These are phyloP conservation scores for Cinara cedri DNA, from an alignment of 2,888 invertebrate species.

Conservation along the genomic window DNA sequence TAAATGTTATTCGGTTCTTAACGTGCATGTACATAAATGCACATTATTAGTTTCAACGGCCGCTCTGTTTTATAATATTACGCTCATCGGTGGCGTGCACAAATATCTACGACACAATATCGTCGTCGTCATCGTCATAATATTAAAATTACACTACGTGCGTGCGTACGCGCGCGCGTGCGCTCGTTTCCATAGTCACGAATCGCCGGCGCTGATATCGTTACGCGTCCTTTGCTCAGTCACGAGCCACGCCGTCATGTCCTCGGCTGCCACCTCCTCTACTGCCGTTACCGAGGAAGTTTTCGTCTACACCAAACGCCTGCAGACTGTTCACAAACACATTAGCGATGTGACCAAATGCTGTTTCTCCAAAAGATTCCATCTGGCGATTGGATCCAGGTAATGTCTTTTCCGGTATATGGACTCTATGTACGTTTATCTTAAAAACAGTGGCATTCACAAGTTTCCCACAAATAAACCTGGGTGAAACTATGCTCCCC, in stretches of 20 bases:
- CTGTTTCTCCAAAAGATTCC: slow-evolving; percentile 69
- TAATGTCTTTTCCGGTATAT: too few species aligned
- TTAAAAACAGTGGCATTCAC: too few species aligned
- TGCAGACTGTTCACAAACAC: slow-evolving; percentile 59
- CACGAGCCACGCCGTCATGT: slow-evolving; percentile 30
- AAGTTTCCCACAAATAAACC: too few species aligned
- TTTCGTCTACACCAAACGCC: neutral
- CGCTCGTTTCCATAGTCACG: neutral
- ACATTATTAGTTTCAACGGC: too few species aligned
- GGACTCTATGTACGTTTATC: too few species aligned
- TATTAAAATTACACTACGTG: neutral
- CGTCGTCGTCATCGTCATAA: neutral
- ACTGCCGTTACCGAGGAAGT: too few species aligned
- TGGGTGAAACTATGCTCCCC: too few species aligned
- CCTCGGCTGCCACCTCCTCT: neutral
- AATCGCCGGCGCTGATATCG: neutral
- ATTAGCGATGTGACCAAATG: slow-evolving; percentile 67
- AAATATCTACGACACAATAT: neutral
- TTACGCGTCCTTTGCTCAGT: slow-evolving; percentile 18
- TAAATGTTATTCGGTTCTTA: too few species aligned
- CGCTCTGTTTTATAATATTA: too few species aligned
- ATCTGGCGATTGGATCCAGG: slow-evolving; percentile 72
- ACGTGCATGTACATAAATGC: neutral
- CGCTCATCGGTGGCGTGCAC: too few species aligned
- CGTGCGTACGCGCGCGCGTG: neutral